phyloP scores from a whole-genome alignment of 2,113 vertebrate genomes.

The Sarotherodon lohbergeri region DNA sequence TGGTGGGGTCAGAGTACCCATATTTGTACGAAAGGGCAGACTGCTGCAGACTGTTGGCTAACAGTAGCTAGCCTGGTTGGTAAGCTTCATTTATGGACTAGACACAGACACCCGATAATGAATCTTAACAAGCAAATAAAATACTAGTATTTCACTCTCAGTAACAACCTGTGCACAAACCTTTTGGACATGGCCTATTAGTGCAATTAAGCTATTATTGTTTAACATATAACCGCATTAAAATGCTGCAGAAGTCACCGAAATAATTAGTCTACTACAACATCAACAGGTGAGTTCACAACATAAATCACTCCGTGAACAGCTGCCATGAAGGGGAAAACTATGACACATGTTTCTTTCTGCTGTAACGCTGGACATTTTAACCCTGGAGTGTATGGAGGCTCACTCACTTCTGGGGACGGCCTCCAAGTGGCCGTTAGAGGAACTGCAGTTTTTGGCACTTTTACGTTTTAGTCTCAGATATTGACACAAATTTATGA shows the following conservation, averaged over 20 bases:
- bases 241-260: fast-evolving
- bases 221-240: neutral
- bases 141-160: neutral
- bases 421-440: neutral
- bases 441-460: neutral
- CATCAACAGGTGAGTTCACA: fast-evolving
- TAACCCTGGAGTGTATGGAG: neutral
- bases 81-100: neutral
- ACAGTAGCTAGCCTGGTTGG: neutral
- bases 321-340: neutral
- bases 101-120: neutral
- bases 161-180: neutral
- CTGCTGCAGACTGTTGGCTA: neutral
- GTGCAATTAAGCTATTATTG: neutral
- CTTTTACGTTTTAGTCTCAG: neutral
- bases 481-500: fast-evolving
- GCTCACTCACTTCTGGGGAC: fast-evolving
- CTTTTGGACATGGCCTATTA: neutral
- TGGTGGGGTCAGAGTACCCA: neutral
- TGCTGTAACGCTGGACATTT: neutral
- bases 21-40: neutral
- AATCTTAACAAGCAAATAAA: neutral
- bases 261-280: neutral
- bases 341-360: fast-evolving
- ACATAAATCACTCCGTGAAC: fast-evolving